Evolutionary conservation across 2,797 vertebrate species (phyloP), one percentile per base, ranked within the genome.

Genomic region (Acomys russatus): DNA sequence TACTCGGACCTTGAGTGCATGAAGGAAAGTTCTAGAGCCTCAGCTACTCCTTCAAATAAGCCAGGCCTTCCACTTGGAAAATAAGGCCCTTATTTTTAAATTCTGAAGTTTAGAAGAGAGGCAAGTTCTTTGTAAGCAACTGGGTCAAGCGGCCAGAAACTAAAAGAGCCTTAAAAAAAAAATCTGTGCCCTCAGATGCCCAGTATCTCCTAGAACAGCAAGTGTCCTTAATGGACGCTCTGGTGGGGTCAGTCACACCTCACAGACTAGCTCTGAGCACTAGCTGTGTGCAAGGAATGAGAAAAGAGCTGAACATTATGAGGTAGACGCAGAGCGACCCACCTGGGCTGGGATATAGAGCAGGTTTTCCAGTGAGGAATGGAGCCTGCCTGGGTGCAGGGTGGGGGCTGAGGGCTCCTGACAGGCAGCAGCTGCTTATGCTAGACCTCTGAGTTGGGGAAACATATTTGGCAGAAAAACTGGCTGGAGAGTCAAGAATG

Each of bases 101-200:
- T 76, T 94, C 76, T 91, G 61, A 91, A 76, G 44, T 93, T 96
- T 77, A 93, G 92, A 91, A 90, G 38, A 90, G 91, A 96, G 78
- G 61, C 49, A 77, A 49, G 28, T 86, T 88, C 8, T 94, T 83
- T 84, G 66, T 12, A 12, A 79, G 78, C 82, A 59, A 84, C 22
- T 30, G 64, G 33, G 38, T 51, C n/a, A 64, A 84, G 63, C 78
- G 63, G n/a, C 28, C 61, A 3, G 44, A 61, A 59, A 66, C 66
- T 82, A 14, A 91, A 95, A 85, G 35, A 74, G 56, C 59, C 88
- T 88, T 63, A 35, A 51, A 44, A 77, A 44, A 44, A 44, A 44
- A 44, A 44, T 44, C 15, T n/a, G 9, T 92, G 70, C 59, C 9
- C 1, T n/a, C 9, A 1, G 4, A 59, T 59, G 20, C n/a, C 28